A percentile compares a stretch with the other conserved stretches of the same genome.
These are phyloP conservation scores for Hyposmocoma kahamanoa DNA, from an alignment of 1,140 invertebrate genomes.

Conservation along the genomic window DNA sequence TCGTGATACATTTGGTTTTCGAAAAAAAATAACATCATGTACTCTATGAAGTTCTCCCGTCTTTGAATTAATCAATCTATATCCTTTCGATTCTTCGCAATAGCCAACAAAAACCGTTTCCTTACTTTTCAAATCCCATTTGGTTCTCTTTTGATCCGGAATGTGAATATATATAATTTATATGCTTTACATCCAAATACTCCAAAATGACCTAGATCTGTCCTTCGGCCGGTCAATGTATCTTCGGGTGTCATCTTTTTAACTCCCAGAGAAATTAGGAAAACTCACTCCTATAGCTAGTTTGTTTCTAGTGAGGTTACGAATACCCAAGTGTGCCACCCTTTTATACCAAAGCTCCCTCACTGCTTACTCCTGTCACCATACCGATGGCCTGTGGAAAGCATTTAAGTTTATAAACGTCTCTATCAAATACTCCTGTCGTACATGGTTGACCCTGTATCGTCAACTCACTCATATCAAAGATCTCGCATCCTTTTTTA, in stretches of 20 bases:
- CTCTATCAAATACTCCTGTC: too few species aligned
- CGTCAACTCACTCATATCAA: too few species aligned
- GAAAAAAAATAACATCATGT: background rate
- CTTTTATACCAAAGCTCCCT: too few species aligned
- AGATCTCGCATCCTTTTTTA: too few species aligned
- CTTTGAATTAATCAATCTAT: background rate
- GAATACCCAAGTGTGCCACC: too few species aligned
- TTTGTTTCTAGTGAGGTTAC: too few species aligned
- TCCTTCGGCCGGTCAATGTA: background rate
- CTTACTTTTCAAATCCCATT: constrained; percentile 12
- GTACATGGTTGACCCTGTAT: too few species aligned
- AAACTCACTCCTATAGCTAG: too few species aligned
- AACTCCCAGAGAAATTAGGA: background rate
- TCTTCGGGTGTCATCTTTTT: background rate
- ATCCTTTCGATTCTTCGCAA: background rate
- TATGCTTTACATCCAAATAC: constrained; percentile 12
- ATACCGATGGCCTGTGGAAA: too few species aligned
- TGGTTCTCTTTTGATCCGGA: constrained; percentile 32
- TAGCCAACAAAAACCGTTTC: background rate
- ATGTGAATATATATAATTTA: too few species aligned
- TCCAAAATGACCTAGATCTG: background rate
- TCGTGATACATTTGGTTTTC: background rate
- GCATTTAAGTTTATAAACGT: too few species aligned
- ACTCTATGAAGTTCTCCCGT: background rate
- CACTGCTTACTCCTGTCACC: too few species aligned